Evolutionary conservation across 2,888 invertebrate genomes (phyloP).

Genomic region (Drosophila antonietae): DNA sequence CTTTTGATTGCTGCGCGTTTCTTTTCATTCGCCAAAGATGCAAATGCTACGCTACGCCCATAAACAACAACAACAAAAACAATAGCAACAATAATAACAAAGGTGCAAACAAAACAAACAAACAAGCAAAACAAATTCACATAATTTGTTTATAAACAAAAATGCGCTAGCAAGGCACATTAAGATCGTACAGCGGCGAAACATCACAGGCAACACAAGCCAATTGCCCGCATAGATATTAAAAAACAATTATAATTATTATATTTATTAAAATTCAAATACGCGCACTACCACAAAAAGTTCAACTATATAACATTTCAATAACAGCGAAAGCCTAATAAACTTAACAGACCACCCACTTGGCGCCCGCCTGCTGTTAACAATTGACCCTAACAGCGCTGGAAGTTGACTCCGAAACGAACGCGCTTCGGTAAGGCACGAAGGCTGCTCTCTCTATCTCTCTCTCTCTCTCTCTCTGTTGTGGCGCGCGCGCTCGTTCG

Average conservation of each 20-base stretch:
- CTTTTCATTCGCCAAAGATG: constrained; percentile 25
- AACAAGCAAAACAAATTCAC: constrained; percentile 38
- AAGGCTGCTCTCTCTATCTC: neutral
- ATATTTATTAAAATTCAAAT: constrained; percentile 17
- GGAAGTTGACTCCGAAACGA: constrained; percentile 49
- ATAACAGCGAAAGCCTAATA: neutral
- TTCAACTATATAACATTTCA: constrained; percentile 5
- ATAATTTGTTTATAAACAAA: constrained; percentile 76
- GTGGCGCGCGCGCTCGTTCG: neutral
- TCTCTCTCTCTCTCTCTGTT: neutral
- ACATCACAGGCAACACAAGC: constrained; percentile 42
- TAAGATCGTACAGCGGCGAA: constrained; percentile 52
- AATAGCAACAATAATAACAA: constrained; percentile 43
- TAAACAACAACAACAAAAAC: constrained; percentile 52
- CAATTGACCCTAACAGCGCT: constrained; percentile 41
- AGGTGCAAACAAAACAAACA: constrained; percentile 25
- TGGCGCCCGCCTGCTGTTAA: constrained; percentile 17
- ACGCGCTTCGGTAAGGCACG: constrained; percentile 31
- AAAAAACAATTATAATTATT: constrained; percentile 49
- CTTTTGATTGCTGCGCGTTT: constrained; percentile 66
- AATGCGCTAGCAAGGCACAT: constrained; percentile 56
- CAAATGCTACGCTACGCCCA: constrained; percentile 30
- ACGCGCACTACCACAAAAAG: constrained; percentile 12
- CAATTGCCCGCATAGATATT: constrained; percentile 29
- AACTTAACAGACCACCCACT: constrained; percentile 17